Conservation (phyloP, 2,888 invertebrate genomes). For the Metacarcinus magister region DNA sequence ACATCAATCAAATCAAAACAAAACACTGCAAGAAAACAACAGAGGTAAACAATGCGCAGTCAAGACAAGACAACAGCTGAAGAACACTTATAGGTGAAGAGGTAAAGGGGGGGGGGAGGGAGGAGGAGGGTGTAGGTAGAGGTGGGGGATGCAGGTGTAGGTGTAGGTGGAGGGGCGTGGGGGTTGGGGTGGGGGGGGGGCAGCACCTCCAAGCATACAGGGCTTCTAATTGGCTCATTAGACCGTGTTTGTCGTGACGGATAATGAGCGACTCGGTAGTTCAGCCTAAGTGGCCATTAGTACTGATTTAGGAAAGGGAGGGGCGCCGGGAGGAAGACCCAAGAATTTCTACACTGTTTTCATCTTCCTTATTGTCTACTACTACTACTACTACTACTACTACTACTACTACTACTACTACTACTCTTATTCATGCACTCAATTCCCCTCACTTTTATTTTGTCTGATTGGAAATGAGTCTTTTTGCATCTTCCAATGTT, state of each 20-base stretch:
- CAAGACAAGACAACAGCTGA: no score
- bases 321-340: conserved; percentile 59
- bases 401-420: background rate
- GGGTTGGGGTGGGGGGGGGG: background rate
- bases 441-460: background rate
- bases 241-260: conserved; percentile 80
- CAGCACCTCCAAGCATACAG: conserved; percentile 47
- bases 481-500: background rate
- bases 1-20: no score
- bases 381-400: background rate
- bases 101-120: no score
- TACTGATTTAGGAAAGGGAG: conserved; percentile 74
- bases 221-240: conserved; percentile 80
- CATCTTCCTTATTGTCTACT: background rate
- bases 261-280: conserved; percentile 80
- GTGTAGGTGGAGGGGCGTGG: no score
- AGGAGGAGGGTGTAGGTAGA: no score
- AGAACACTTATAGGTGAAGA: no score
- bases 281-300: conserved; percentile 79
- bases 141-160: background rate
- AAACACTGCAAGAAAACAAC: no score
- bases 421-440: background rate
- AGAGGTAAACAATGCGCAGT: no score
- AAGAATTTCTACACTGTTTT: conserved; percentile 71
- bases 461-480: background rate